Base-by-base conservation (phyloP, 2,113 vertebrate genomes). In the Notarius quadriscutis region DNA sequence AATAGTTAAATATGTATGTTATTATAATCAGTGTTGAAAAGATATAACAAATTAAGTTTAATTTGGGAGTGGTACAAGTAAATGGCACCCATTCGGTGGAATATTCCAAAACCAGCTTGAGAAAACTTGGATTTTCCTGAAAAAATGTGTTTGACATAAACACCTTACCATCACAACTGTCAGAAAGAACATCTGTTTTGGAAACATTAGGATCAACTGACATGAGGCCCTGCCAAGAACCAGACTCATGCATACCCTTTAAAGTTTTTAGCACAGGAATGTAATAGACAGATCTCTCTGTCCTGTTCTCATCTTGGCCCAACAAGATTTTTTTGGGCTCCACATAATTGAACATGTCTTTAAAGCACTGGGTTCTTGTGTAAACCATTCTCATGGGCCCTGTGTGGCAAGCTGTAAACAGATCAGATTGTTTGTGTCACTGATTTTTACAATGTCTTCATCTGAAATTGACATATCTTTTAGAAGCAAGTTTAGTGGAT, bases 91-190 rank as follows among this genome's bases (percentile, higher is more conserved):
- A n/a, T n/a, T n/a, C n/a, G n/a, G n/a, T n/a, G n/a, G n/a, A n/a
- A n/a, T n/a, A n/a, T n/a, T n/a, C n/a, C n/a, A 71, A 5, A 71
- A 71, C 27, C 27, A 71, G 83, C 17, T 88, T 88, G 51, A 91
- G 83, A 84, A 65, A 85, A 55, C 6, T 50, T 63, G 78, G 81
- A 5, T 91, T 88, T 90, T 87, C 69, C 25, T 86, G 41, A 83
- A 91, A 91, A 81, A 88, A 88, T 34, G 4, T n/a, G 55, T 74
- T 89, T 4, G 53, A 88, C 30, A 63, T 74, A 55, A 92, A 90
- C 34, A 81, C 27, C 0, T 88, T 30, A n/a, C 90, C 89, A 87
- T 92, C 88, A 74, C 9, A 30, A 50, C 55, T 30, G 83, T 86
- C 86, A 82, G 8, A 53, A 0, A 86, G 63, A 86, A 89, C 82